phyloP scores from a whole-genome alignment of 1,140 invertebrate genomes.

The Drosophila bifasciata region DNA sequence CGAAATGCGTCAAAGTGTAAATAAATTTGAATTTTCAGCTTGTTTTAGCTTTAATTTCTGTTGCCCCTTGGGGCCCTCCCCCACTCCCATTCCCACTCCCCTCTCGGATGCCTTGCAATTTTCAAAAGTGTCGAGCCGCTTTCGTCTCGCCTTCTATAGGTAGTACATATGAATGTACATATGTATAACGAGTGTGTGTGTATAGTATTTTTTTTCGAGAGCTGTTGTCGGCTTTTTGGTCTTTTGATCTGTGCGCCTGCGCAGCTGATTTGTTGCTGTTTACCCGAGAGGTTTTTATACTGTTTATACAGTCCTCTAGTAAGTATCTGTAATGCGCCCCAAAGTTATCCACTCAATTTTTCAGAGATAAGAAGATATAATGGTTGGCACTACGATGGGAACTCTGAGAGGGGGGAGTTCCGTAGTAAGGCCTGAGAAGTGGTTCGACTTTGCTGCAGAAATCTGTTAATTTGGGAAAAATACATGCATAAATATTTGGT shows the following conservation, averaged over 20 bases:
- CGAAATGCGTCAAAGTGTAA: constrained; percentile 82
- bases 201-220: constrained; percentile 1
- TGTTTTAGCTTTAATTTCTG: constrained; percentile 78
- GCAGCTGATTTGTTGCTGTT: constrained; percentile 77
- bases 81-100: background rate
- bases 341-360: constrained; percentile 29
- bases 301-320: constrained; percentile 60
- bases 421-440: background rate
- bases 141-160: constrained; percentile 2
- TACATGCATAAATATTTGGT: no score
- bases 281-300: constrained; percentile 55
- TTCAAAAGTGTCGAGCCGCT: constrained; percentile 42
- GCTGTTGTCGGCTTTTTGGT: constrained; percentile 57
- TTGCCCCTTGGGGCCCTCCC: background rate
- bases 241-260: constrained; percentile 79
- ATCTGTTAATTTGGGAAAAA: no score
- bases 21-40: constrained; percentile 83
- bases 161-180: background rate
- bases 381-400: background rate
- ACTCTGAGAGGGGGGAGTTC: background rate
- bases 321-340: constrained; percentile 30
- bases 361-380: constrained; percentile 55
- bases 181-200: background rate
- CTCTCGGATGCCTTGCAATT: constrained; percentile 19
- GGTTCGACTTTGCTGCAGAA: no score